Conservation (phyloP, 2,113 vertebrate species). For the rabbit (Oryctolagus cuniculus) region mOryCun1.1 NC_091432.1:105838001-105838500, state of each 20-base stretch:
- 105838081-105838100: neutral
- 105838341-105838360: conserved; percentile 21
- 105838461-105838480: neutral
- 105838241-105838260: neutral
- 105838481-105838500: conserved; percentile 1
- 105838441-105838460: neutral
- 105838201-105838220: neutral
- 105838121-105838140: neutral
- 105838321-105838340: neutral
- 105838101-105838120: neutral
- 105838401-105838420: neutral
- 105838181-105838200: neutral
- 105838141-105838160: neutral
- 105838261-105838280: neutral
- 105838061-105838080: neutral
- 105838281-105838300: neutral
- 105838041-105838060: conserved; percentile 13
- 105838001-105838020: neutral
- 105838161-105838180: neutral
- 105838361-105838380: conserved; percentile 21
- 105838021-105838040: neutral
- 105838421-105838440: neutral
- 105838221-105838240: neutral
- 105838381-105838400: conserved; percentile 26
- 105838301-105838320: neutral